These are phyloP conservation scores for Mastigias papua DNA, from an alignment of 30 jellyfish, hydroid and myxozoan species.

Conservation along the genomic window DNA sequence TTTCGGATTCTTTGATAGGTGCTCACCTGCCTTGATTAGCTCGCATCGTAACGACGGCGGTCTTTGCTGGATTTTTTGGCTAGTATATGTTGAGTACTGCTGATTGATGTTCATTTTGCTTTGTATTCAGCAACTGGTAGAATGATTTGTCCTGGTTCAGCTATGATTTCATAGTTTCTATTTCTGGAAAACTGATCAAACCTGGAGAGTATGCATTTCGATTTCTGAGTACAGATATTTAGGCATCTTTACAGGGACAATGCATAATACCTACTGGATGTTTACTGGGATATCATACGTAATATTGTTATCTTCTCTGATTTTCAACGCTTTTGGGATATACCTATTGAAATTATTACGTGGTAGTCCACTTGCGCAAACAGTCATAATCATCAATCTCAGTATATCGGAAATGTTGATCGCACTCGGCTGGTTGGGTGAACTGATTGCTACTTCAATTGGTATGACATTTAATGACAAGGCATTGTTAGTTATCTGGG, in stretches of 20 bases:
- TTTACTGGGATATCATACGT: background rate
- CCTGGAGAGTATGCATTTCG: too few species aligned
- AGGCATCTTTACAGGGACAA: background rate
- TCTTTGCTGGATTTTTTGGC: background rate
- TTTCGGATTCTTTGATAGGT: too few species aligned
- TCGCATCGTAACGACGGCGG: background rate
- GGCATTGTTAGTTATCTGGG: slow-evolving; percentile 46
- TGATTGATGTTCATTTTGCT: too few species aligned
- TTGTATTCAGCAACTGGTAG: too few species aligned
- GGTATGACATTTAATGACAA: slow-evolving; percentile 31
- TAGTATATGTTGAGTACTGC: background rate
- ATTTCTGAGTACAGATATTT: background rate
- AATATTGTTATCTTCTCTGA: slow-evolving; percentile 1
- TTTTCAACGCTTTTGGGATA: slow-evolving; percentile 52
- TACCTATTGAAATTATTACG: slow-evolving; percentile 5
- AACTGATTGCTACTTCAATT: background rate
- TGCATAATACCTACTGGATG: slow-evolving; percentile 2
- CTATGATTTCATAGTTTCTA: too few species aligned
- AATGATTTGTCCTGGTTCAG: too few species aligned
- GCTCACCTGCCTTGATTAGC: background rate
- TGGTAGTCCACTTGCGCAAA: slow-evolving; percentile 14
- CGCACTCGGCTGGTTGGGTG: slow-evolving; percentile 66
- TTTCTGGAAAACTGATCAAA: too few species aligned
- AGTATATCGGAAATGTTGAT: slow-evolving; percentile 48
- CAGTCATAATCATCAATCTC: slow-evolving; percentile 38